Evolutionary conservation across 2,797 vertebrate species (phyloP), one percentile per base, ranked within the genome.

Genomic region (Notolabrus celidotus): DNA sequence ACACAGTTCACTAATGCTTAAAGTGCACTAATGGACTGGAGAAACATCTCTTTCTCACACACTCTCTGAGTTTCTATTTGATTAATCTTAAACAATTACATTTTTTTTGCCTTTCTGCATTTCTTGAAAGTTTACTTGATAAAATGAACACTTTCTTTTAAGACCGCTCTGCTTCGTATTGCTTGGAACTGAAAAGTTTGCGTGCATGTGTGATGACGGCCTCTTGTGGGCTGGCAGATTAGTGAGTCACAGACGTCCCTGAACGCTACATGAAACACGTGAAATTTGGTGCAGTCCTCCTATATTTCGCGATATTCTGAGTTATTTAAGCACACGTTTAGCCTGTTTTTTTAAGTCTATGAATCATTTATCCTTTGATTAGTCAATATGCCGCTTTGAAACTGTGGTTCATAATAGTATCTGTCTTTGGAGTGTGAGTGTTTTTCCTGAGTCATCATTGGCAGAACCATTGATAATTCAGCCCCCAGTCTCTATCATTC

Each of bases 1-100:
- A 84, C 72, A 68, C 59, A 59, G 60, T 77, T 79, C 65, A 58
- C 60, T 74, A 79, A 85, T 79, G 78, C 71, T 56, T 43, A 67
- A 82, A 91, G 85, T 84, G 85, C 86, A 84, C 81, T 87, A 88
- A 91, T 89, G 90, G 82, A 86, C 68, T 77, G 36, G 36, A 76
- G 78, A 83, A 85, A 86, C 50, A 72, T 68, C 67, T 38, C 36
- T 49, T 71, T 82, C 77, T 71, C 71, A 50, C 74, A 68, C 75
- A 41, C 80, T 67, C 80, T 61, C 62, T 52, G 33, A 72, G 41
- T 62, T 80, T 80, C 33, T 72, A 83, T 86, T 88, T 80, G 80
- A 91, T 87, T 88, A 22, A 78, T 79, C 85, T 75, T 7, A 82
- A 76, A 67, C 77, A 89, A 86, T 88, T 84, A 53, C 63, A 79